A percentile compares a stretch with the other conserved stretches of the same genome.
Evolutionary conservation across 2,888 invertebrate genomes (phyloP).

Genomic region (Pandemis corylana): DNA sequence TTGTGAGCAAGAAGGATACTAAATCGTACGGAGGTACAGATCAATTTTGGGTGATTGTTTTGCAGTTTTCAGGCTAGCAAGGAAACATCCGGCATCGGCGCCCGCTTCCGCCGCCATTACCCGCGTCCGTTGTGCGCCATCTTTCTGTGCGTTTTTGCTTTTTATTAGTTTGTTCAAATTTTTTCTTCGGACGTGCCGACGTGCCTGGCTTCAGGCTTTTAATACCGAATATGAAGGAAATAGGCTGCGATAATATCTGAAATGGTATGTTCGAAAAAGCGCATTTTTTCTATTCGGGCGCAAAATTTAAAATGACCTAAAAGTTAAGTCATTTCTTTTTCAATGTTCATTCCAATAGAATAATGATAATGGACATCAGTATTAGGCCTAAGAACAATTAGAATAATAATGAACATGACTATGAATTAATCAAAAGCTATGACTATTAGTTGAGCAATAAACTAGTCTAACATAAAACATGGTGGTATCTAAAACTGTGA

Average conservation of each 20-base stretch:
- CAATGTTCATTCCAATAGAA: too few relatives aligned
- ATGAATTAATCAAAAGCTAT: too few relatives aligned
- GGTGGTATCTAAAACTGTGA: too few relatives aligned
- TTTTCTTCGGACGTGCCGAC: constrained; percentile 11
- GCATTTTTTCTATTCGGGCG: too few relatives aligned
- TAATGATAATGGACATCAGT: too few relatives aligned
- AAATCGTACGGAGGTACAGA: constrained; percentile 4
- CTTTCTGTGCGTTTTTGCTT: constrained; percentile 59
- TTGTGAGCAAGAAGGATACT: constrained; percentile 5
- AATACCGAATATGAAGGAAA: neutral
- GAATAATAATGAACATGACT: too few relatives aligned
- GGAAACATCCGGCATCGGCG: constrained; percentile 57
- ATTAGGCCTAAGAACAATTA: too few relatives aligned
- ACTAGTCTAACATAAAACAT: too few relatives aligned
- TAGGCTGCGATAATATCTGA: neutral
- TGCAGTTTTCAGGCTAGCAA: constrained; percentile 44
- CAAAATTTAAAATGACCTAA: too few relatives aligned
- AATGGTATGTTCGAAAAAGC: neutral
- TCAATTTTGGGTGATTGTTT: constrained; percentile 44
- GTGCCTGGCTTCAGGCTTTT: neutral
- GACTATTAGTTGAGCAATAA: too few relatives aligned
- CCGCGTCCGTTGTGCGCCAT: constrained; percentile 60
- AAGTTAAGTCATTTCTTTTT: too few relatives aligned
- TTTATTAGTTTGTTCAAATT: constrained; percentile 63
- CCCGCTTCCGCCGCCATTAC: constrained; percentile 61